Percentiles rank a stretch among this genome's conserved stretches.
phyloP scores from a whole-genome alignment of 1,140 invertebrate genomes.

The Drosophila suzukii region DNA sequence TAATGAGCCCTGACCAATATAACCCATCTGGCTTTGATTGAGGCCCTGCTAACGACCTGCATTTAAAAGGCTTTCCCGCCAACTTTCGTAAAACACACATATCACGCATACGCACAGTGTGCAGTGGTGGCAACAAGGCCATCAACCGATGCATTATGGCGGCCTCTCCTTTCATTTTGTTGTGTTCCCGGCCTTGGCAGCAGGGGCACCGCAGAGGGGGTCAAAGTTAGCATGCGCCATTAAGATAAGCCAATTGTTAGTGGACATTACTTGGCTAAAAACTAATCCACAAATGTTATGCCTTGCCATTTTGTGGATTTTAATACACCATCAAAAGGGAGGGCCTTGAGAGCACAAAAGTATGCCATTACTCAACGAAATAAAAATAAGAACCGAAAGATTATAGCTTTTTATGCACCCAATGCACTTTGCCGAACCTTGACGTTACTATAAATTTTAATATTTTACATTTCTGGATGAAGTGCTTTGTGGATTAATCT shows the following conservation, averaged over 20 bases:
- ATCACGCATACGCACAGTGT: neutral
- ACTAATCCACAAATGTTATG: constrained; percentile 6
- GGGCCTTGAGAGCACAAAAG: neutral
- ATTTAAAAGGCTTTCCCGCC: constrained; percentile 37
- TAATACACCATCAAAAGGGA: constrained; percentile 1
- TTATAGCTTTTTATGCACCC: neutral
- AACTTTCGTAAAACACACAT: constrained; percentile 1
- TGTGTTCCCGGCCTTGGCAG: neutral
- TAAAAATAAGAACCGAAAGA: no score
- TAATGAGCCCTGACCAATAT: constrained; percentile 39
- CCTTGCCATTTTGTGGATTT: neutral
- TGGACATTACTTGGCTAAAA: constrained; percentile 9
- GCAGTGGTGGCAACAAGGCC: constrained; percentile 37
- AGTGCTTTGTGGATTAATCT: no score
- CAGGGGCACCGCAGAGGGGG: neutral
- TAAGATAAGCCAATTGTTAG: constrained; percentile 28
- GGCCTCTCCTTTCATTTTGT: constrained; percentile 14
- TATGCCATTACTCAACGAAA: neutral
- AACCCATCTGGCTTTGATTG: constrained; percentile 36
- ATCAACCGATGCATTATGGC: constrained; percentile 40
- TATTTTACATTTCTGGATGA: no score
- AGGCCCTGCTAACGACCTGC: constrained; percentile 37
- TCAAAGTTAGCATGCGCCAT: constrained; percentile 6
- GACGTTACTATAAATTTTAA: no score
- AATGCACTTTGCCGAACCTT: neutral